Evolutionary conservation across 2,797 vertebrate species (phyloP).

Genomic region (Okamejei kenojei): DNA sequence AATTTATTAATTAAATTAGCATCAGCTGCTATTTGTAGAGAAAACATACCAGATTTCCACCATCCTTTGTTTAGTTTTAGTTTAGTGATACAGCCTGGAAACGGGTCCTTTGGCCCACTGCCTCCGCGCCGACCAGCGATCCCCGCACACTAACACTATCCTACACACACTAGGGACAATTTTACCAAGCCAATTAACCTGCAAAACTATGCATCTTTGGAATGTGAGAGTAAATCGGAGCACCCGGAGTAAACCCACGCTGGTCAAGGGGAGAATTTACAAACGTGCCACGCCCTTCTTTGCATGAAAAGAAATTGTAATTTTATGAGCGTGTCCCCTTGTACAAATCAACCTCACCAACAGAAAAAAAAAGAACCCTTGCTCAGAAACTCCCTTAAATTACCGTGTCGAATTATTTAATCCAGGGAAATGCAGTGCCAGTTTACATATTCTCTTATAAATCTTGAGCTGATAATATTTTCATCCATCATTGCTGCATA

Average conservation of each 20-base stretch:
- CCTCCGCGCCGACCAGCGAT: too few relatives aligned
- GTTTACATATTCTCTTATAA: not conserved
- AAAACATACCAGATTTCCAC: not conserved
- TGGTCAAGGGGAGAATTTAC: too few relatives aligned
- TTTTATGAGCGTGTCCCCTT: not conserved
- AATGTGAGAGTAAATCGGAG: too few relatives aligned
- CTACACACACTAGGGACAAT: too few relatives aligned
- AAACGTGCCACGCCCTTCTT: too few relatives aligned
- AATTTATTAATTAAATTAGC: not conserved
- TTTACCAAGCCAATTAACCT: too few relatives aligned
- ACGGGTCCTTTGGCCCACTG: too few relatives aligned
- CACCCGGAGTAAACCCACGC: too few relatives aligned
- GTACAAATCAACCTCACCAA: not conserved
- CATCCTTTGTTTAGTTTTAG: not conserved
- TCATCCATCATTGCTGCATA: not conserved
- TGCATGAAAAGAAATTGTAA: not conserved
- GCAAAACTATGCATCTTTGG: too few relatives aligned
- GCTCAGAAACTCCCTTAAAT: not conserved
- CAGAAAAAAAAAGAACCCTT: not conserved
- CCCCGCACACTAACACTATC: too few relatives aligned
- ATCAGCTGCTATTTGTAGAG: not conserved
- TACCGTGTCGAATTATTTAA: not conserved
- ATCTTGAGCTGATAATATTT: not conserved
- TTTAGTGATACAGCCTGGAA: too few relatives aligned
- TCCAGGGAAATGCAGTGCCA: not conserved